phyloP scores from a whole-genome alignment of 2,797 vertebrate species.

The Chaetodon trifasciatus region DNA sequence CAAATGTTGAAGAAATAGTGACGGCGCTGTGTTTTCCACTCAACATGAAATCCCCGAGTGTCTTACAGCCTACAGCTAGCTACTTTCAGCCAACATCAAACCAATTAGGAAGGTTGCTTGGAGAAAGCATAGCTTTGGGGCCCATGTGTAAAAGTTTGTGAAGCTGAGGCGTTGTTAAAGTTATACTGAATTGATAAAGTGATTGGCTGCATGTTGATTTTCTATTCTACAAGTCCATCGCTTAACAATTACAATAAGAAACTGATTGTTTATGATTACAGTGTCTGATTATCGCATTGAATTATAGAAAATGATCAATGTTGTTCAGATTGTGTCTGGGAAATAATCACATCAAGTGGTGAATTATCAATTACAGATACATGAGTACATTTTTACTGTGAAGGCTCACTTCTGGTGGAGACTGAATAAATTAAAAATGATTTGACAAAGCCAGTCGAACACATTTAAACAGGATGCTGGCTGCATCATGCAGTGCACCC shows the following conservation, averaged over 20 bases:
- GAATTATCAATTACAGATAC: background rate
- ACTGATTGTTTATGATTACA: slow-evolving; percentile 30
- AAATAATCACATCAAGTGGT: slow-evolving; percentile 28
- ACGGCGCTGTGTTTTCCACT: slow-evolving; percentile 12
- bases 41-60: slow-evolving; percentile 35
- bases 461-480: background rate
- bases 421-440: slow-evolving; percentile 1
- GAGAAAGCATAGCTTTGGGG: background rate
- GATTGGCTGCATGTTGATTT: slow-evolving; percentile 35
- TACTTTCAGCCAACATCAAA: slow-evolving; percentile 46
- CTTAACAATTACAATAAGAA: slow-evolving; percentile 5
- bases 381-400: background rate
- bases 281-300: slow-evolving; percentile 25
- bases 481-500: background rate
- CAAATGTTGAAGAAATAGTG: slow-evolving; percentile 21
- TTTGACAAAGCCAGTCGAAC: background rate
- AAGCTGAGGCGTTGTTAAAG: background rate
- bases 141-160: background rate
- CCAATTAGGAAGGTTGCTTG: slow-evolving; percentile 46
- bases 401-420: background rate
- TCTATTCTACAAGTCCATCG: background rate
- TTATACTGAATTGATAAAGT: slow-evolving; percentile 1
- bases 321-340: background rate
- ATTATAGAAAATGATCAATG: background rate
- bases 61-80: slow-evolving; percentile 40